Evolutionary conservation across 2,888 invertebrate genomes (phyloP).

Genomic region (Cylloceria caligata): DNA sequence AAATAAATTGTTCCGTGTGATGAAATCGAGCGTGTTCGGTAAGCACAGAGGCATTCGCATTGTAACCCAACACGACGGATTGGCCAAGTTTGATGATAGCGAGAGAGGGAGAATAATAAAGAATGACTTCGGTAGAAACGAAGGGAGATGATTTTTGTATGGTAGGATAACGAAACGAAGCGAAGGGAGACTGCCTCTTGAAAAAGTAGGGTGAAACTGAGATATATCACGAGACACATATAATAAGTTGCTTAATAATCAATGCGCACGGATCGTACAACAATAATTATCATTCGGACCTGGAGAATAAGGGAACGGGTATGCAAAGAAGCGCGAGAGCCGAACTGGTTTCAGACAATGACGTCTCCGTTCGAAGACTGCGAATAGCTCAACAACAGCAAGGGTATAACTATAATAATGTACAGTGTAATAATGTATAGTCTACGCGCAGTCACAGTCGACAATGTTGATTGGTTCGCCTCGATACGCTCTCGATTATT

Average conservation of each 20-base stretch:
- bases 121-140: conserved; percentile 10
- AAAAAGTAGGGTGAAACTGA: conserved; percentile 60
- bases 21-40: conserved; percentile 70
- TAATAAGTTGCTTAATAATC: conserved; percentile 83
- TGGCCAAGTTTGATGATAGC: conserved; percentile 49
- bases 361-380: conserved; percentile 67
- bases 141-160: conserved; percentile 21
- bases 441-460: conserved; percentile 37
- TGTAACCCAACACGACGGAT: conserved; percentile 31
- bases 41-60: conserved; percentile 30
- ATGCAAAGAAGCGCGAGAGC: conserved; percentile 80
- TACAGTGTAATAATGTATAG: conserved; percentile 67
- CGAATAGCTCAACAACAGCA: conserved; percentile 43
- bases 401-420: conserved; percentile 72
- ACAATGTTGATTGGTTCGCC: conserved; percentile 64
- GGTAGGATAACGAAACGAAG: conserved; percentile 14
- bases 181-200: background rate
- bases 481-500: conserved; percentile 84
- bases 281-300: conserved; percentile 82
- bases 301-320: conserved; percentile 74
- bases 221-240: conserved; percentile 70
- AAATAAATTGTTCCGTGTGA: conserved; percentile 76
- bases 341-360: conserved; percentile 84
- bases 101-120: conserved; percentile 4
- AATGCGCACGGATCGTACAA: conserved; percentile 78